A percentile compares a stretch with the other conserved stretches of the same genome.
Conservation (phyloP, 2,888 invertebrate species). For the Scrobipalpa costella region DNA sequence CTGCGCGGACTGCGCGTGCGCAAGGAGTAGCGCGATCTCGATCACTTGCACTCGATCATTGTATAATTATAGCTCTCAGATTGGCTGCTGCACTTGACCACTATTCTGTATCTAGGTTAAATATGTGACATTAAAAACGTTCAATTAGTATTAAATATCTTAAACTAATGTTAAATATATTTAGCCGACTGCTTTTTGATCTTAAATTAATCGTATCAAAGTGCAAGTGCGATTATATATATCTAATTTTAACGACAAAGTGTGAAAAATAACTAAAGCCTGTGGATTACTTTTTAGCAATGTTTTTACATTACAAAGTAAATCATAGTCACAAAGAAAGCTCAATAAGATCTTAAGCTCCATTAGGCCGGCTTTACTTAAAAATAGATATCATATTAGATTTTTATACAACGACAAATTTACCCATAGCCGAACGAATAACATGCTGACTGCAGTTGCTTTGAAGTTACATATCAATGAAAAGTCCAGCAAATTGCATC, state of each 20-base stretch:
- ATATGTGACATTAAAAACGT: background rate
- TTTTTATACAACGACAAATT: background rate
- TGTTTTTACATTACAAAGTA: background rate
- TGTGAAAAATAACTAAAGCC: background rate
- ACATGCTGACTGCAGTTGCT: conserved; percentile 60
- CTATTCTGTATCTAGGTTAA: background rate
- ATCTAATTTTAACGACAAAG: background rate
- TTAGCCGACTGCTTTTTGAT: conserved; percentile 4
- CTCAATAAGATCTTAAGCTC: conserved; percentile 10
- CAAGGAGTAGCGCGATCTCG: background rate
- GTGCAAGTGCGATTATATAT: conserved; percentile 15
- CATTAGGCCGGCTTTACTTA: conserved; percentile 16
- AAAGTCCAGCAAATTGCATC: conserved; percentile 13
- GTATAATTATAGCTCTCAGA: conserved; percentile 19
- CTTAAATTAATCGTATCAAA: background rate
- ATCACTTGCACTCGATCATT: conserved; percentile 22
- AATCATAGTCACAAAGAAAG: background rate
- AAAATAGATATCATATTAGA: conserved; percentile 12
- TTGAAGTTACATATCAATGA: conserved; percentile 45
- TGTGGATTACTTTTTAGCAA: background rate
- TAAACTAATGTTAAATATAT: background rate
- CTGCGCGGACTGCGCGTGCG: background rate
- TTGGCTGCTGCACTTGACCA: conserved; percentile 4
- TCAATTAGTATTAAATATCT: background rate
- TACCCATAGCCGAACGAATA: conserved; percentile 6